Evolutionary conservation across 2,888 invertebrate genomes (phyloP).

Genomic region (Dynastes maya): DNA sequence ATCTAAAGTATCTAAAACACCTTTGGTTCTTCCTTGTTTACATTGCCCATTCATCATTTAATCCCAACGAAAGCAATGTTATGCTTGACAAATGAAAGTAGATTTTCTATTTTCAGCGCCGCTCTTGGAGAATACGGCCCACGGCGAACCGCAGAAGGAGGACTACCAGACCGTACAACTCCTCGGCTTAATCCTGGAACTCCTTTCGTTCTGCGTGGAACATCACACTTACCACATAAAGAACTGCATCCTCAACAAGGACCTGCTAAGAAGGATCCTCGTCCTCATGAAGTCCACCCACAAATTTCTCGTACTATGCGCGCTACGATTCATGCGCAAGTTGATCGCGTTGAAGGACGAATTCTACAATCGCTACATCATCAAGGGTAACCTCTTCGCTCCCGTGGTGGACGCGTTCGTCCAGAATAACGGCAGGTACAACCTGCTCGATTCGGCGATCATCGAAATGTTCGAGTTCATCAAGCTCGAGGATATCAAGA

Average conservation of each 20-base stretch:
- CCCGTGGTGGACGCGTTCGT: conserved; percentile 97
- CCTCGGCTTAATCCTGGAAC: conserved; percentile 93
- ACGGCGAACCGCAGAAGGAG: conserved; percentile 91
- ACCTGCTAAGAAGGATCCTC: conserved; percentile 94
- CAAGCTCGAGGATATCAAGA: conserved; percentile 93
- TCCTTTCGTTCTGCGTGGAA: conserved; percentile 98
- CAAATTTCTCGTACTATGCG: conserved; percentile 96
- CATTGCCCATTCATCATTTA: background rate
- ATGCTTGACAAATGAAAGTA: conserved; percentile 57
- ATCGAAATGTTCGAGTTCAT: conserved; percentile 99
- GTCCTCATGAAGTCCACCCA: conserved; percentile 97
- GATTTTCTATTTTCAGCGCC: conserved; percentile 78
- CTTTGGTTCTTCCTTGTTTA: background rate
- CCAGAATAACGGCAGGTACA: conserved; percentile 97
- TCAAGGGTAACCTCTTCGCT: conserved; percentile 94
- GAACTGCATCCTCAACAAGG: conserved; percentile 97
- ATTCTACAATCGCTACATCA: conserved; percentile 97
- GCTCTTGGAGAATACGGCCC: conserved; percentile 92
- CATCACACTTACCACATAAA: conserved; percentile 99
- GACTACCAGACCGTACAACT: conserved; percentile 98
- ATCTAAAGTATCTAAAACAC: no score
- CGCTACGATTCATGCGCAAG: conserved; percentile 96
- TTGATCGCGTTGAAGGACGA: conserved; percentile 98
- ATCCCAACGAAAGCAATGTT: conserved; percentile 26
- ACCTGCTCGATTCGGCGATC: conserved; percentile 98